Evolutionary conservation across 2,888 invertebrate species (phyloP).

Genomic region (Eupithecia exiguata): DNA sequence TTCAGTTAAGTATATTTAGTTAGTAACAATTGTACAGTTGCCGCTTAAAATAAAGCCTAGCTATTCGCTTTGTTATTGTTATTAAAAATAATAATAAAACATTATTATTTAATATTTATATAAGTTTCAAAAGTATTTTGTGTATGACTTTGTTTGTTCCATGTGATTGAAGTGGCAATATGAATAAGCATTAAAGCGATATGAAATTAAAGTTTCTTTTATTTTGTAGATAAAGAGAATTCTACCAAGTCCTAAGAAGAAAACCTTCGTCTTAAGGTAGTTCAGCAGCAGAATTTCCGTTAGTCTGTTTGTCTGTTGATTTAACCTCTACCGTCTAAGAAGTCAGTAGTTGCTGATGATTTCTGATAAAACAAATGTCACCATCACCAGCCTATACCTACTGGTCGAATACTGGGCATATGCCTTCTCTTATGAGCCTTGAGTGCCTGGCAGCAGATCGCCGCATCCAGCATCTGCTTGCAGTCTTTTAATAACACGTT

Average conservation of each 20-base stretch:
- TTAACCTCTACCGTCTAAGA: too few relatives aligned
- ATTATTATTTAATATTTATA: conserved; percentile 74
- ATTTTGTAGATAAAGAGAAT: neutral
- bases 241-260: neutral
- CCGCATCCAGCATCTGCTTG: too few relatives aligned
- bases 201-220: conserved; percentile 49
- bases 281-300: neutral
- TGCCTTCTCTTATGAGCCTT: too few relatives aligned
- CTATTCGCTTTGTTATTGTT: conserved; percentile 80
- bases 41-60: conserved; percentile 46
- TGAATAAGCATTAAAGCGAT: conserved; percentile 70
- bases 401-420: too few relatives aligned
- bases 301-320: neutral
- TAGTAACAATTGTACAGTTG: conserved; percentile 22
- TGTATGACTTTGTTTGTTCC: conserved; percentile 78
- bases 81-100: conserved; percentile 62
- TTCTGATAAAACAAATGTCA: neutral
- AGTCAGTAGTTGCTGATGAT: neutral
- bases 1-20: conserved; percentile 10
- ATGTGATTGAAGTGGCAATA: conserved; percentile 81
- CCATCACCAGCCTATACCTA: neutral
- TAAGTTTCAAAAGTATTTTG: conserved; percentile 72
- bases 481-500: too few relatives aligned
- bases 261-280: neutral
- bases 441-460: too few relatives aligned